These are phyloP conservation scores for Cheilosia scutellata DNA, from an alignment of 2,888 invertebrate genomes.

Conservation along the genomic window DNA sequence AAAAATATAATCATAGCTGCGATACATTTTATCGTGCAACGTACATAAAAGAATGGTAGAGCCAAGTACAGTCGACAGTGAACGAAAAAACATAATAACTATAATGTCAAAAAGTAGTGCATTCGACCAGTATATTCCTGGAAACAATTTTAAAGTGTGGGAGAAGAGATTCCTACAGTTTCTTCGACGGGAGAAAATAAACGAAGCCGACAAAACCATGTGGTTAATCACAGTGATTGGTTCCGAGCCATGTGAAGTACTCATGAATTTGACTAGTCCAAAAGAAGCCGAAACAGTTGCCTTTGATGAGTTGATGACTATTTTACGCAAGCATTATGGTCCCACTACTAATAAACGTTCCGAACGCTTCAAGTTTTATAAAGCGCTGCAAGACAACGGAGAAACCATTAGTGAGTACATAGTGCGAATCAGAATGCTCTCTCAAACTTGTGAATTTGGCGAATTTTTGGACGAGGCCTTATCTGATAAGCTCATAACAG, in stretches of 20 bases:
- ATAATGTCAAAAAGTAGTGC: background rate
- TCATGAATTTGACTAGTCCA: conserved; percentile 31
- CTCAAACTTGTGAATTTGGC: conserved; percentile 49
- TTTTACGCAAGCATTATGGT: conserved; percentile 14
- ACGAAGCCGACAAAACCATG: conserved; percentile 6
- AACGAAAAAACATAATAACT: too few species aligned
- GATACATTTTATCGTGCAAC: too few species aligned
- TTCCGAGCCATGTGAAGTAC: conserved; percentile 22
- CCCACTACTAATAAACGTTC: conserved; percentile 35
- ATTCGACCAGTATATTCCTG: conserved; percentile 17
- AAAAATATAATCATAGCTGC: too few species aligned
- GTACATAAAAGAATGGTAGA: too few species aligned
- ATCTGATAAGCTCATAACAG: conserved; percentile 37
- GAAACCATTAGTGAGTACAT: conserved; percentile 40
- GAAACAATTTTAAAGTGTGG: conserved; percentile 31
- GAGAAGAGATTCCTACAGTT: background rate
- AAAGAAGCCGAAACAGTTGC: conserved; percentile 23
- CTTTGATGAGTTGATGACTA: conserved; percentile 24
- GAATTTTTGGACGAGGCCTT: conserved; percentile 30
- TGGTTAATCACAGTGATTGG: conserved; percentile 24
- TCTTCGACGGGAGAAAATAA: conserved; percentile 12
- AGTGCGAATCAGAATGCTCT: conserved; percentile 36
- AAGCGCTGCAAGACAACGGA: conserved; percentile 27
- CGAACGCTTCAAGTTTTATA: conserved; percentile 40
- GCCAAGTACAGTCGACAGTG: too few species aligned